Percentiles rank a stretch among this genome's conserved stretches.
These are phyloP conservation scores for Amitus sp. DNA, from an alignment of 2,888 invertebrate genomes.

Conservation along the genomic window DNA sequence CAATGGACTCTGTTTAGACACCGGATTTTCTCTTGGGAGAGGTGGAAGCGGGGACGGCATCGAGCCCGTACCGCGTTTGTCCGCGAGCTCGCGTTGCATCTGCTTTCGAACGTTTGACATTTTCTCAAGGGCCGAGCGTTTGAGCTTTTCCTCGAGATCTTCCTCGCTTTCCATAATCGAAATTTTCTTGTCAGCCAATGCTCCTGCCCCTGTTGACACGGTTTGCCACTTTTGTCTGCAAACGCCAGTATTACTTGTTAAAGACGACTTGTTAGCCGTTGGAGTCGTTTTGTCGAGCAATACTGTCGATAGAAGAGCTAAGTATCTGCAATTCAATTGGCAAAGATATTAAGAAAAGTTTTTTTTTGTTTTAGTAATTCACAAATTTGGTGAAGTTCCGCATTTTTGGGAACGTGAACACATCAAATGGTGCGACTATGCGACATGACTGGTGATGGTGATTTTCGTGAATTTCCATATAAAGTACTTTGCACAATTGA, in stretches of 20 bases:
- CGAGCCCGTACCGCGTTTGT: conserved; percentile 56
- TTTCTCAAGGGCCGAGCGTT: conserved; percentile 59
- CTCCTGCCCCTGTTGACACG: no score
- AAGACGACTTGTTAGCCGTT: no score
- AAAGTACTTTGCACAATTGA: no score
- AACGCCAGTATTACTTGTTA: conserved; percentile 29
- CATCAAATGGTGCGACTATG: conserved; percentile 5
- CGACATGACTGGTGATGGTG: not conserved
- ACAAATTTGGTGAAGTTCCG: not conserved
- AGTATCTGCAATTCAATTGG: conserved; percentile 29
- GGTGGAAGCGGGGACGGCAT: conserved; percentile 57
- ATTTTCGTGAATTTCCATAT: not conserved
- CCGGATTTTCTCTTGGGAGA: conserved; percentile 64
- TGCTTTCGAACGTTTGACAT: conserved; percentile 60
- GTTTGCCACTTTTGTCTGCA: conserved; percentile 64
- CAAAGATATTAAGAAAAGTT: not conserved
- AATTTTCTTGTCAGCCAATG: conserved; percentile 64
- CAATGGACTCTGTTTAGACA: conserved; percentile 53
- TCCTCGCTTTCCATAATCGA: conserved; percentile 54
- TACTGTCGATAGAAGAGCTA: conserved; percentile 45
- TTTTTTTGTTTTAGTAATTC: not conserved
- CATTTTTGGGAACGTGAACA: no score
- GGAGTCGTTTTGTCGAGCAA: conserved; percentile 28
- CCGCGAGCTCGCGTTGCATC: conserved; percentile 60
- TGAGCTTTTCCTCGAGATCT: conserved; percentile 63